Percentiles rank a stretch among this genome's conserved stretches.
These are phyloP conservation scores for Bovichtus diacanthus DNA, from an alignment of 2,797 vertebrate genomes.

Conservation along the genomic window DNA sequence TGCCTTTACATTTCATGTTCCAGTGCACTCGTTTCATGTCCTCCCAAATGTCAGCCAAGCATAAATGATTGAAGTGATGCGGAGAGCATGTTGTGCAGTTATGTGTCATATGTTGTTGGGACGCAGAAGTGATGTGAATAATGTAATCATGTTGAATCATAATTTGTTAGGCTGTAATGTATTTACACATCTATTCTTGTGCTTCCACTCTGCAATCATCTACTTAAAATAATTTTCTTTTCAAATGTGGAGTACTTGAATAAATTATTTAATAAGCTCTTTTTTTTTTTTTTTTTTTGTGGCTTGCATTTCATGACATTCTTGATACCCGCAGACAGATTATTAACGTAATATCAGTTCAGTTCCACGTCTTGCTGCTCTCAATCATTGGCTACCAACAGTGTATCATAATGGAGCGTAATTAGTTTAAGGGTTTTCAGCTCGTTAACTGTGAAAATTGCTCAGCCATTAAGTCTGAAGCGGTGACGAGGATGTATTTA, in stretches of 20 bases:
- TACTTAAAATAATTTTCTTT: slow-evolving; percentile 24
- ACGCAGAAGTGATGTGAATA: slow-evolving; percentile 7
- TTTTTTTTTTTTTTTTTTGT: too few relatives aligned
- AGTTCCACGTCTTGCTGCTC: slow-evolving; percentile 26
- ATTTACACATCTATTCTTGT: slow-evolving; percentile 20
- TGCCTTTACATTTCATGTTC: slow-evolving; percentile 76
- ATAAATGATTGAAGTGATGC: slow-evolving; percentile 55
- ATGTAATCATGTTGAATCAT: slow-evolving; percentile 24
- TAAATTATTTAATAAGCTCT: slow-evolving; percentile 32
- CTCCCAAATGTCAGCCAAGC: slow-evolving; percentile 72
- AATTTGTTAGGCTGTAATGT: slow-evolving; percentile 18
- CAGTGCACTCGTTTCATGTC: slow-evolving; percentile 56
- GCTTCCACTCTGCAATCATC: neutral
- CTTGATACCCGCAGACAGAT: slow-evolving; percentile 5
- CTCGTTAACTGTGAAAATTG: slow-evolving; percentile 54
- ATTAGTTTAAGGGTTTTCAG: slow-evolving; percentile 34
- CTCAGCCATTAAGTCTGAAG: slow-evolving; percentile 35
- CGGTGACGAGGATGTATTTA: too few relatives aligned
- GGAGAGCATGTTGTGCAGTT: slow-evolving; percentile 20
- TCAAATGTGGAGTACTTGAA: slow-evolving; percentile 10
- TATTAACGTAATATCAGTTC: slow-evolving; percentile 23
- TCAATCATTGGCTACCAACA: slow-evolving; percentile 23
- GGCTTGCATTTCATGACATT: slow-evolving; percentile 14
- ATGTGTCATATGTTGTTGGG: slow-evolving; percentile 37
- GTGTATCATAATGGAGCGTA: slow-evolving; percentile 29